A percentile compares a stretch with the other conserved stretches of the same genome.
These are phyloP conservation scores for Ctenosaura bakeri DNA, from an alignment of 2,797 vertebrate genomes.

Conservation along the genomic window DNA sequence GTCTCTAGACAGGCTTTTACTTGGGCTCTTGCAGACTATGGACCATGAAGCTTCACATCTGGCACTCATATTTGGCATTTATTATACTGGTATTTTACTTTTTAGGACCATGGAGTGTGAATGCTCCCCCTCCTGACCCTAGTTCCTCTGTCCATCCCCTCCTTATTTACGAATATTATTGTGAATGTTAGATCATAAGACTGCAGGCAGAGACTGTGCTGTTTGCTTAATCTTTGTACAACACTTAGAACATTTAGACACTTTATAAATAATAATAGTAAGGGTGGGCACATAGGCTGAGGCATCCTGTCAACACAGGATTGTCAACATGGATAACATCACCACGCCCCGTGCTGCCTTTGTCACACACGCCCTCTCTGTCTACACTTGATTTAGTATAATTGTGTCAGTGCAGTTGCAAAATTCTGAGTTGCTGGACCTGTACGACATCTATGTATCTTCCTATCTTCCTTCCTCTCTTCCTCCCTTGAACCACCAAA, in stretches of 20 bases:
- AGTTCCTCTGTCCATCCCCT: background rate
- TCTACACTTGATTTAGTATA: background rate
- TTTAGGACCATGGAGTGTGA: no score
- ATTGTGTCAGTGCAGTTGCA: background rate
- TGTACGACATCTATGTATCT: background rate
- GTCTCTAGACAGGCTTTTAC: no score
- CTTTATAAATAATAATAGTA: background rate
- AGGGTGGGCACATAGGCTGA: background rate
- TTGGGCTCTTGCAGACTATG: no score
- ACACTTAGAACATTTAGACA: background rate
- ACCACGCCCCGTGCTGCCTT: background rate
- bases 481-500: background rate
- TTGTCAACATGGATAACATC: constrained; percentile 1
- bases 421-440: background rate
- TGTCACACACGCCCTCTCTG: background rate
- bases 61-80: background rate
- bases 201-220: background rate
- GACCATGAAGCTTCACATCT: background rate
- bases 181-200: no score
- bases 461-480: background rate
- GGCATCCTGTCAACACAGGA: background rate
- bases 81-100: background rate
- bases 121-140: background rate
- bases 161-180: background rate
- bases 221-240: background rate